Evolutionary conservation across 2,888 invertebrate genomes (phyloP).

Genomic region (Cylloceria caligata): DNA sequence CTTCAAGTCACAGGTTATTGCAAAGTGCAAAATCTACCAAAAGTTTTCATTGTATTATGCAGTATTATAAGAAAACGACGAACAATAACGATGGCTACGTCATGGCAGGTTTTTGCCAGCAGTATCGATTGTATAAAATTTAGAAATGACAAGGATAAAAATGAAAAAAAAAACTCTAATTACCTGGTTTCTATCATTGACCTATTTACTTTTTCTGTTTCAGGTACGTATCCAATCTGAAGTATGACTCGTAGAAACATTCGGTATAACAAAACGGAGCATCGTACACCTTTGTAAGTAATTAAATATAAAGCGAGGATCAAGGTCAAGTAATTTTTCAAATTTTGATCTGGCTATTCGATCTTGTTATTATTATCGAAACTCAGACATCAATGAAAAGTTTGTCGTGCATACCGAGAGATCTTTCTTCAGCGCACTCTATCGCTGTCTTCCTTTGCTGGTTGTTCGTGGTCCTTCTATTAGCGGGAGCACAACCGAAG

Average conservation of each 20-base stretch:
- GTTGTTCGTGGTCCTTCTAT: conserved; percentile 59
- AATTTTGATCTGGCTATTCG: conserved; percentile 20
- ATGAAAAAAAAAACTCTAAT: conserved; percentile 26
- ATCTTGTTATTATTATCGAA: conserved; percentile 56
- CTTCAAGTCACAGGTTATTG: conserved; percentile 73
- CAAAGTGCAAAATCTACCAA: conserved; percentile 69
- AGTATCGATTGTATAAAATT: neutral
- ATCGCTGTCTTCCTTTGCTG: conserved; percentile 25
- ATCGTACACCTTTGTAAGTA: conserved; percentile 39
- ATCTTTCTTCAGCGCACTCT: conserved; percentile 36
- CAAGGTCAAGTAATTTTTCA: conserved; percentile 45
- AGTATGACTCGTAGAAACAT: conserved; percentile 9
- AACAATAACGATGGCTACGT: conserved; percentile 14
- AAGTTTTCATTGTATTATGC: conserved; percentile 74
- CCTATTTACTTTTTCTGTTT: conserved; percentile 74
- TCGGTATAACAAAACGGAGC: conserved; percentile 13
- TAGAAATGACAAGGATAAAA: neutral
- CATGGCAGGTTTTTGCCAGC: neutral
- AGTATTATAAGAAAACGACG: conserved; percentile 28
- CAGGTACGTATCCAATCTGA: conserved; percentile 77
- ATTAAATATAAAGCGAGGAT: conserved; percentile 50
- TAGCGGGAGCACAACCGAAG: conserved; percentile 48
- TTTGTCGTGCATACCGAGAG: conserved; percentile 53
- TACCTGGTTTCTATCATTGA: conserved; percentile 2
- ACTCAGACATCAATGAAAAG: conserved; percentile 58